These are phyloP conservation scores for Tetramorium simillimum DNA, from an alignment of 1,140 invertebrate genomes.

Conservation along the genomic window DNA sequence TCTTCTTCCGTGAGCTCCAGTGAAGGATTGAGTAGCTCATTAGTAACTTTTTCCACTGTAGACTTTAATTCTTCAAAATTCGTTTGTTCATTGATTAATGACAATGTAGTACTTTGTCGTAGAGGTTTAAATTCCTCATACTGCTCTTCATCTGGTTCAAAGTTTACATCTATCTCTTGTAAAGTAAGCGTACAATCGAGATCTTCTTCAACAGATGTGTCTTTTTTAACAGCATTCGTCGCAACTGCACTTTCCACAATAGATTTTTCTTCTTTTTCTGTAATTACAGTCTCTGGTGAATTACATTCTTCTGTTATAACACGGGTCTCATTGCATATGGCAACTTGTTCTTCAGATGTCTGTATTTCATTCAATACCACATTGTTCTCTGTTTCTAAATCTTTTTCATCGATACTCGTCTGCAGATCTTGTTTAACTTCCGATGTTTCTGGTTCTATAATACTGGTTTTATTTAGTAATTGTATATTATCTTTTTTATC, in stretches of 20 bases:
- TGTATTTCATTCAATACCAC: background rate
- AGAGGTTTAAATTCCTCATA: slow-evolving; percentile 78
- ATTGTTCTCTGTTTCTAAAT: background rate
- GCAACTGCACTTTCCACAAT: background rate
- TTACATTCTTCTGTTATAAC: background rate
- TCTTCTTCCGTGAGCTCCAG: slow-evolving; percentile 74
- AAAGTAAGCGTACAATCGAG: slow-evolving; percentile 54
- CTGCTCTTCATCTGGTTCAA: slow-evolving; percentile 47
- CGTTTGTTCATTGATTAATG: background rate
- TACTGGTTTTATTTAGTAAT: background rate
- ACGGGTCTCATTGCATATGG: slow-evolving; percentile 12
- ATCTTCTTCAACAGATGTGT: background rate
- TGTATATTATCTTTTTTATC: background rate
- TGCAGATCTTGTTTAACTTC: background rate
- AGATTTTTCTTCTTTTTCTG: slow-evolving; percentile 1
- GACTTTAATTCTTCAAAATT: slow-evolving; percentile 73
- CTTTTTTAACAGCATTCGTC: background rate
- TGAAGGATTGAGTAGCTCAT: slow-evolving; percentile 75
- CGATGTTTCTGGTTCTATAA: background rate
- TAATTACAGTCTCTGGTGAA: slow-evolving; percentile 12
- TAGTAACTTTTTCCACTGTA: slow-evolving; percentile 74
- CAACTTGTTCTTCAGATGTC: background rate
- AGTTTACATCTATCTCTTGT: slow-evolving; percentile 39
- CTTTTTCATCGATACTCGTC: background rate
- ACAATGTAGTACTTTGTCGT: slow-evolving; percentile 76